A percentile compares a stretch with the other conserved stretches of the same genome.
phyloP scores from a whole-genome alignment of 2,797 vertebrate genomes.

The Oreonectes daqikongensis region DNA sequence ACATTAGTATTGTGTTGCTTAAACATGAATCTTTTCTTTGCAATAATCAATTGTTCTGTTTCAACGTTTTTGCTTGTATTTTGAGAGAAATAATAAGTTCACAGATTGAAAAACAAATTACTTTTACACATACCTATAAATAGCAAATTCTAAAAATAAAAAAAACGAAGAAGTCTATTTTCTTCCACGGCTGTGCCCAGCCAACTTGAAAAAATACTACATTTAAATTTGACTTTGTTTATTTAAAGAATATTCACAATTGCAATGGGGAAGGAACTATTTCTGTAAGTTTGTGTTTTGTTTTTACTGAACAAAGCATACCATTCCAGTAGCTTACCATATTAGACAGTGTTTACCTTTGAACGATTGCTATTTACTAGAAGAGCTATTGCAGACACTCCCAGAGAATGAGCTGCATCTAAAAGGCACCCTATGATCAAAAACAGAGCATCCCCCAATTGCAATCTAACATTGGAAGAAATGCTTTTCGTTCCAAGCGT shows the following conservation, averaged over 20 bases:
- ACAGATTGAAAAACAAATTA: no score
- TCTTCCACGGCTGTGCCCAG: no score
- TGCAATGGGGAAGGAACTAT: background rate
- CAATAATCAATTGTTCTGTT: no score
- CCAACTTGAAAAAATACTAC: no score
- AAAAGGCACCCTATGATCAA: background rate
- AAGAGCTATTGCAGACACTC: constrained; percentile 24
- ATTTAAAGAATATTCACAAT: background rate
- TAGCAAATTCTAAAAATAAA: no score
- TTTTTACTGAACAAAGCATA: constrained; percentile 34
- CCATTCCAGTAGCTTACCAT: constrained; percentile 44
- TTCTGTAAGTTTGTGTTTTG: background rate
- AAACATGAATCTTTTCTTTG: no score
- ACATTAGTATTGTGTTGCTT: no score
- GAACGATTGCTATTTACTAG: constrained; percentile 40
- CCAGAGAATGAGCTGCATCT: constrained; percentile 29
- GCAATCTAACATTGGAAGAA: constrained; percentile 64
- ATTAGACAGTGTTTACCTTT: constrained; percentile 47
- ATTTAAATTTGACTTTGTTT: background rate
- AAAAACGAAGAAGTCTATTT: no score
- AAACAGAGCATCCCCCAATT: constrained; percentile 31
- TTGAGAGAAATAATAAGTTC: no score
- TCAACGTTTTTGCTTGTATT: no score
- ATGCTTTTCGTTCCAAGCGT: constrained; percentile 66
- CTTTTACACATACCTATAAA: no score